Base-by-base conservation (phyloP, 2,797 vertebrate genomes). In the Hoplostethus atlanticus region DNA sequence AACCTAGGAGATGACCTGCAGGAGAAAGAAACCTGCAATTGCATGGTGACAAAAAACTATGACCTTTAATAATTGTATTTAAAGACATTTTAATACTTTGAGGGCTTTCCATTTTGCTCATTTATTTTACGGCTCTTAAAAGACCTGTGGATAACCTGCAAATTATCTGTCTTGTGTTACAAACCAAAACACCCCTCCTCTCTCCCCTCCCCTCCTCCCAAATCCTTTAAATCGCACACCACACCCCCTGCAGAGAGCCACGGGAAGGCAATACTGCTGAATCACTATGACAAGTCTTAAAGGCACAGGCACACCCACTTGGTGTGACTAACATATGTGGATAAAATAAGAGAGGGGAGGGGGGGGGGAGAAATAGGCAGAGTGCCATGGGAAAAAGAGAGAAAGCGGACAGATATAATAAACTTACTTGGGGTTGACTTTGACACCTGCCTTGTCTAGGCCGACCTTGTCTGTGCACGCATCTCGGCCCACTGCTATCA, bases 391-490 rank as follows among this genome's bases (percentile, higher is more conserved):
- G 42, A 4, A 44, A 44, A 44, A 6, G 15, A 5, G 5, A 42
- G 47, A 17, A 13, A 9, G 21, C 2, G 21, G 0, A 38, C 6
- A 55, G 7, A 12, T 11, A 28, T 12, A 4, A 68, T 40, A 76
- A 58, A 94, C 96, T 91, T 90, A 98, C 98, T 95, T 97, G 52
- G 96, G 85, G 87, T 97, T 97, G 80, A 98, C 90, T 81, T 86
- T 94, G 83, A 99, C 96, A 55, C 96, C 97, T 0, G 93, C 92
- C 52, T 92, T 96, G 51, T 98, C 96, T 67, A 99, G 94, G 53
- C 98, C 97, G n/a, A 99, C 94, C 73, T 95, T 96, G 84, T 92
- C 96, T 3, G 97, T 98, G 89, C 97, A 97, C 0, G 98, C 94
- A 13, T 99, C 96, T 77, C 97, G 95, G 34, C 98, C 98, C 64